These are phyloP conservation scores for Leptinotarsa juncta DNA, from an alignment of 2,888 invertebrate genomes.

Conservation along the genomic window DNA sequence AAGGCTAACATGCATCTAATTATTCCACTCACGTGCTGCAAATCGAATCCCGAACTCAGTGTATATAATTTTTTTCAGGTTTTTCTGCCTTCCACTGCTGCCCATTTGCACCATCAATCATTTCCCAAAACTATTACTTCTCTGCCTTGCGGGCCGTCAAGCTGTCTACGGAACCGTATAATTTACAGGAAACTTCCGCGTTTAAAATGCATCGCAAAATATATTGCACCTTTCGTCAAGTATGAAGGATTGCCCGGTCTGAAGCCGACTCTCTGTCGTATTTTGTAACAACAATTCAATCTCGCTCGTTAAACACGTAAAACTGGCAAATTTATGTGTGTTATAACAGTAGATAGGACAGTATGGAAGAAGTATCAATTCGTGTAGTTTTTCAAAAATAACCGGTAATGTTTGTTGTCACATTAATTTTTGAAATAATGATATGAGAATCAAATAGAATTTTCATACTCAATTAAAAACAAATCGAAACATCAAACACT, in stretches of 20 bases:
- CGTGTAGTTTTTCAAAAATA: no score
- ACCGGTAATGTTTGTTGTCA: no score
- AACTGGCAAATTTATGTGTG: not conserved
- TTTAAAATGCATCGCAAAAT: slow-evolving; percentile 16
- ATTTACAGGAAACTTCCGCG: slow-evolving; percentile 10
- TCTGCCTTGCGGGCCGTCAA: slow-evolving; percentile 14
- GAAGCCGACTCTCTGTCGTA: slow-evolving; percentile 9
- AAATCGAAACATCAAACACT: no score
- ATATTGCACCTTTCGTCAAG: slow-evolving; percentile 21
- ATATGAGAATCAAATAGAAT: no score
- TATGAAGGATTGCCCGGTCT: slow-evolving; percentile 1
- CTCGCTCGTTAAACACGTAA: not conserved
- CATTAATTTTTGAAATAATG: no score
- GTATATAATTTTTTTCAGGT: not conserved
- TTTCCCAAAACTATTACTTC: slow-evolving; percentile 13
- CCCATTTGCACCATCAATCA: slow-evolving; percentile 11
- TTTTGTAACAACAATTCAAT: slow-evolving; percentile 10
- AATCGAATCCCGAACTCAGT: not conserved
- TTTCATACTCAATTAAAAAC: no score
- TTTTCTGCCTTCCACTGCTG: not conserved
- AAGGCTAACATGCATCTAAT: no score
- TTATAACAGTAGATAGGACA: not conserved
- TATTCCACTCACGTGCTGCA: not conserved
- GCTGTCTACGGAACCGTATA: slow-evolving; percentile 19
- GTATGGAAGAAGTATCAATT: no score